Percentiles rank a stretch among this genome's conserved stretches.
These are phyloP conservation scores for Nemotelus pantherinus DNA, from an alignment of 2,888 invertebrate species.

Conservation along the genomic window DNA sequence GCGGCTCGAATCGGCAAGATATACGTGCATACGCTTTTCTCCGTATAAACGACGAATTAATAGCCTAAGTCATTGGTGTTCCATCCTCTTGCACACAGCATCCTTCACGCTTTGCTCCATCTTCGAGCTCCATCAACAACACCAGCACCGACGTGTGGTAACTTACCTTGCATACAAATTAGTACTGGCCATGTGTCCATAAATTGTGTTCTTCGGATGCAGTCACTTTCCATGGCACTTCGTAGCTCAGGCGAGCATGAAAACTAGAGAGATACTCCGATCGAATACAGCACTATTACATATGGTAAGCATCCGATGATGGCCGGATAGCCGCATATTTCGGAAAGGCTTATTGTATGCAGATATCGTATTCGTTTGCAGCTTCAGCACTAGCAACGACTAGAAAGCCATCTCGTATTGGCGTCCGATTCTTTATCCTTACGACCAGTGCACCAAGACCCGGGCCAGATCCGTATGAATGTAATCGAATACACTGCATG, in stretches of 20 bases:
- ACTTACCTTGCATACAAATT: slow-evolving; percentile 45
- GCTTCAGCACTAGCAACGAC: not conserved
- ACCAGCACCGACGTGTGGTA: slow-evolving; percentile 36
- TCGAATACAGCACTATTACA: slow-evolving; percentile 28
- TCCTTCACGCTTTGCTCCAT: slow-evolving; percentile 32
- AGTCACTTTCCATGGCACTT: slow-evolving; percentile 7
- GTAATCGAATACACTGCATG: too few relatives aligned
- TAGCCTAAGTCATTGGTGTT: slow-evolving; percentile 27
- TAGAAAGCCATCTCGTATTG: slow-evolving; percentile 9
- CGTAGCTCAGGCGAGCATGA: not conserved
- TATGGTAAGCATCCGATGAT: slow-evolving; percentile 40
- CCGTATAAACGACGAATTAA: slow-evolving; percentile 38
- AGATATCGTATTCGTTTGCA: slow-evolving; percentile 19
- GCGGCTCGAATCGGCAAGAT: not conserved
- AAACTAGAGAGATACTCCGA: slow-evolving; percentile 10
- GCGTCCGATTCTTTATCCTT: slow-evolving; percentile 21
- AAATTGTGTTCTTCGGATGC: slow-evolving; percentile 23
- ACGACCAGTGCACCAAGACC: not conserved
- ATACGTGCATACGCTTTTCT: slow-evolving; percentile 24
- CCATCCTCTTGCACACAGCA: slow-evolving; percentile 29
- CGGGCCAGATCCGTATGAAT: slow-evolving; percentile 3
- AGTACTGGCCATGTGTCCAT: slow-evolving; percentile 13
- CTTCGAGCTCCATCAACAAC: not conserved
- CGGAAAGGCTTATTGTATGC: slow-evolving; percentile 41
- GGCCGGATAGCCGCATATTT: slow-evolving; percentile 39